Evolutionary conservation across 2,888 invertebrate species (phyloP).

Genomic region (Diloba caeruleocephala): DNA sequence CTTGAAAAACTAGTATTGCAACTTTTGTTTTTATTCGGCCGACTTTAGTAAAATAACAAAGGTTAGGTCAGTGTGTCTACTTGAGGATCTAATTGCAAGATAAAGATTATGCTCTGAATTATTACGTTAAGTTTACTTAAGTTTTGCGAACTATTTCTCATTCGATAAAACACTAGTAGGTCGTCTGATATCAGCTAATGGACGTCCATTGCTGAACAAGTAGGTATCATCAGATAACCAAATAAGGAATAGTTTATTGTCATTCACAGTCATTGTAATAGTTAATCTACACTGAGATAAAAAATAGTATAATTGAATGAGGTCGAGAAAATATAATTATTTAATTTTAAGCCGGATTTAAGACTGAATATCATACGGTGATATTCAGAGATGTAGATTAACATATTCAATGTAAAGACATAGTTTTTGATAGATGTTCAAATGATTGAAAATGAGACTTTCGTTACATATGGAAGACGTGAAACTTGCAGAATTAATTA

Average conservation of each 20-base stretch:
- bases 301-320: conserved; percentile 5
- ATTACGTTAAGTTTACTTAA: too few relatives aligned
- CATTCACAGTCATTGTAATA: conserved; percentile 9
- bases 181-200: too few relatives aligned
- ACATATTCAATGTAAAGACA: conserved; percentile 7
- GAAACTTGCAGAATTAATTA: neutral
- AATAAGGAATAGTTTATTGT: conserved; percentile 20
- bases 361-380: too few relatives aligned
- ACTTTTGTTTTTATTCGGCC: conserved; percentile 84
- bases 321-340: conserved; percentile 8
- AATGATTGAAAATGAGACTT: neutral
- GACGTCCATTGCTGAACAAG: too few relatives aligned
- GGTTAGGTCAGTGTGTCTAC: conserved; percentile 62
- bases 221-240: too few relatives aligned
- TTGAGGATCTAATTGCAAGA: conserved; percentile 23
- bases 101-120: neutral
- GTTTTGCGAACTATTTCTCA: neutral
- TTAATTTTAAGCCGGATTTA: conserved; percentile 8
- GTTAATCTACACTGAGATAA: conserved; percentile 16
- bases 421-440: neutral
- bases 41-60: conserved; percentile 58
- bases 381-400: conserved; percentile 4
- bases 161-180: conserved; percentile 5
- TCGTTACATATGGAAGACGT: neutral
- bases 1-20: conserved; percentile 82